Evolutionary conservation across 2,797 vertebrate genomes (phyloP).

Genomic region (Silurus lanzhouensis): DNA sequence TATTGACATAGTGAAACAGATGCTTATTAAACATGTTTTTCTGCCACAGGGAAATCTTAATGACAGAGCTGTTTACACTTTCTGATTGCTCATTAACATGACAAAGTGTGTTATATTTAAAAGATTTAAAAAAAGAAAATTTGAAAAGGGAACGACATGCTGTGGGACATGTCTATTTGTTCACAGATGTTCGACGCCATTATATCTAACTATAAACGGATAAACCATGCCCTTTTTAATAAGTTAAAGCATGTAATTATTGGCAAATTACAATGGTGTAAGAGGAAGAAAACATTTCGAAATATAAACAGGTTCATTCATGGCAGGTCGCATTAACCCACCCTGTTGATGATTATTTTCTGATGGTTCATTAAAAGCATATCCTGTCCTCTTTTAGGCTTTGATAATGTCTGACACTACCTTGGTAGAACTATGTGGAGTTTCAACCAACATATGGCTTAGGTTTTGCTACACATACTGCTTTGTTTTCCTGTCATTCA

Average conservation of each 20-base stretch:
- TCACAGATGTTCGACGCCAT: neutral
- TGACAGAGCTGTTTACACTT: neutral
- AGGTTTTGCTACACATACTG: neutral
- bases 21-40: neutral
- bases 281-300: neutral
- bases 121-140: neutral
- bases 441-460: neutral
- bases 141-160: neutral
- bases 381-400: neutral
- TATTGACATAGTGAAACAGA: neutral
- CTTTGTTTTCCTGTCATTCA: neutral
- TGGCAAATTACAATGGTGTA: neutral
- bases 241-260: neutral
- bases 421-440: neutral
- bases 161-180: neutral
- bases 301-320: neutral
- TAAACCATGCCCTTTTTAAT: neutral
- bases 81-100: neutral
- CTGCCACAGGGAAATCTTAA: neutral
- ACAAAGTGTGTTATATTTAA: neutral
- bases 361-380: neutral
- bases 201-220: neutral
- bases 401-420: neutral
- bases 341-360: neutral
- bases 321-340: neutral